These are phyloP conservation scores for Synaphobranchus kaupii DNA, from an alignment of 2,797 vertebrate genomes.

Conservation along the genomic window DNA sequence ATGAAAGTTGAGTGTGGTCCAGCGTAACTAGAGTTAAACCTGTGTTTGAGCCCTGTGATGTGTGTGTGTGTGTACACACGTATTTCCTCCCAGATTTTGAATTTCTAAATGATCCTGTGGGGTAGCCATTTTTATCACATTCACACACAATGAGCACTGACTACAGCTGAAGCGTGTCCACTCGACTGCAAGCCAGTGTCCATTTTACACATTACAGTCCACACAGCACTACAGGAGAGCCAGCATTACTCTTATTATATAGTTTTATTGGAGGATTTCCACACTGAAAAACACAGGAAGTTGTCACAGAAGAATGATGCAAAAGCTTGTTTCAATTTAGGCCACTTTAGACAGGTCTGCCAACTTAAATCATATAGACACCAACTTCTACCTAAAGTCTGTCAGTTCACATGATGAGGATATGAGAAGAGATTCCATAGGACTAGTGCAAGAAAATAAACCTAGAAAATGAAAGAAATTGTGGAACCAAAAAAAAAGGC, in stretches of 20 bases:
- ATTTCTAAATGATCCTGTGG: neutral
- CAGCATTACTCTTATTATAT: no score
- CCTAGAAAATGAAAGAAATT: neutral
- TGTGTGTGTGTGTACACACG: neutral
- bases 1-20: neutral
- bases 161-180: neutral
- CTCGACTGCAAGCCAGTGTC: neutral
- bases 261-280: no score
- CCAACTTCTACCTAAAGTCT: no score
- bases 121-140: neutral
- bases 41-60: neutral
- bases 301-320: no score
- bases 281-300: no score
- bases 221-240: no score
- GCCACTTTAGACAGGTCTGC: no score
- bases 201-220: neutral
- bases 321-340: no score
- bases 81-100: neutral
- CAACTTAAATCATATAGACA: no score
- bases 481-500: neutral
- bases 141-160: neutral
- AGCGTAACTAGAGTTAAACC: neutral
- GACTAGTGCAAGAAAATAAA: no score
- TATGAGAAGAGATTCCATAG: no score
- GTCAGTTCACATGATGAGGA: no score